Evolutionary conservation across 2,797 vertebrate genomes (phyloP), one percentile per base, ranked within the genome.

Genomic region (Malurus leucopterus): DNA sequence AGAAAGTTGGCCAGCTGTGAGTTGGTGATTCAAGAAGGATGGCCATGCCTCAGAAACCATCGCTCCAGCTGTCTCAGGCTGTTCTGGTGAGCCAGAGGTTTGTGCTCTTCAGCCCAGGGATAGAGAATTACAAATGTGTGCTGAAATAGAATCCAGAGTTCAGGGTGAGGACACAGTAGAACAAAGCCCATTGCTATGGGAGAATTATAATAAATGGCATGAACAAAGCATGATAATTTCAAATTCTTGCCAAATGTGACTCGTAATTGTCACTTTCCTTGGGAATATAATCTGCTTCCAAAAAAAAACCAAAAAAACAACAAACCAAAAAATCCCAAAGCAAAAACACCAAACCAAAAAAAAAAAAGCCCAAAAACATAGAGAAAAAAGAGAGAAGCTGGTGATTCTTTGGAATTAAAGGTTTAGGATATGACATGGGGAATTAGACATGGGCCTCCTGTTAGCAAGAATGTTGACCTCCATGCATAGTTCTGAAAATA

Each of bases 1-100:
- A 61, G 80, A 86, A 92, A 79, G 80, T 9, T 76, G 84, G 41
- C 92, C 91, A 93, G 88, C 91, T 95, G 92, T 78, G 91, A 54
- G 81, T 20, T 47, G 84, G 81, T 4, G 34, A 89, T 86, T 77
- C 65, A 67, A 89, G 87, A 74, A 91, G 72, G 63, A 83, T 57
- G 93, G 27, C 9, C 88, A 57, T 80, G 61, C 44, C 65, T 94
- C 57, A 53, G 77, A 91, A 94, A 90, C 91, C 84, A 89, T 65
- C 1, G 26, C 77, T 88, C 89, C 95, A 96, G 96, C 95, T 96
- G 95, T 79, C 63, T n/a, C 70, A 49, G 93, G 90, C 96, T 96
- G 92, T 92, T 95, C 54, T 62, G 81, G 21, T 74, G 64, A 92
- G 84, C 91, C 44, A 51, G 89, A 91, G 87, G 88, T 93, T 93